Evolutionary conservation across 2,888 invertebrate species (phyloP).

Genomic region (Drosophila multiciliata): DNA sequence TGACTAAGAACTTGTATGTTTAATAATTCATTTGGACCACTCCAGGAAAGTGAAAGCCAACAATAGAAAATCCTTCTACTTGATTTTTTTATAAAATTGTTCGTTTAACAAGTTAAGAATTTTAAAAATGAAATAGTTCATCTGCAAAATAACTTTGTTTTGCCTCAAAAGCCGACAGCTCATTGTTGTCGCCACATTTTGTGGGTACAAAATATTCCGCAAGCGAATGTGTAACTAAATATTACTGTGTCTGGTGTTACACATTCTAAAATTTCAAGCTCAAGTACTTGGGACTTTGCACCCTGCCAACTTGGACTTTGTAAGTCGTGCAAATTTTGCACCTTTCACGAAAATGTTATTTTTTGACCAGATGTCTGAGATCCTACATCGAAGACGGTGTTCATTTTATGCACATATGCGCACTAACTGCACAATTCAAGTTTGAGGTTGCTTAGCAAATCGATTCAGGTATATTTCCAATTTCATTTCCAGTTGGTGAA

Average conservation of each 20-base stretch:
- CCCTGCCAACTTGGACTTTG: conserved; percentile 37
- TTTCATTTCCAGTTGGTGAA: conserved; percentile 39
- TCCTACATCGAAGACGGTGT: conserved; percentile 5
- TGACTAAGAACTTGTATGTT: neutral
- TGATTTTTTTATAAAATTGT: neutral
- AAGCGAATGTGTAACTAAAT: conserved; percentile 31
- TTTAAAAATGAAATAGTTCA: neutral
- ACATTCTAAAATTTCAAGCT: conserved; percentile 34
- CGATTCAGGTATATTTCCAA: conserved; percentile 19
- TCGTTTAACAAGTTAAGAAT: neutral
- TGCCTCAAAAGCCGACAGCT: neutral
- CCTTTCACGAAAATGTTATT: neutral
- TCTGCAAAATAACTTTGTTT: neutral
- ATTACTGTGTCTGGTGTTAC: conserved; percentile 14
- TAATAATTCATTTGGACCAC: neutral
- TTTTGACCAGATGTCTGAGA: conserved; percentile 26
- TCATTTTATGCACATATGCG: conserved; percentile 1
- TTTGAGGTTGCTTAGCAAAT: conserved; percentile 29
- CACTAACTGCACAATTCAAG: conserved; percentile 38
- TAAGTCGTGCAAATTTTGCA: conserved; percentile 8
- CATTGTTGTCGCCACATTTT: neutral
- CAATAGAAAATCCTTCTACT: neutral
- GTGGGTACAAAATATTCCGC: conserved; percentile 10
- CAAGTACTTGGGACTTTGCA: conserved; percentile 54
- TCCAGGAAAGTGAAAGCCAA: neutral